Percentiles rank a stretch among this genome's conserved stretches.
phyloP scores from a whole-genome alignment of 2,888 invertebrate genomes.

The Cephus sareptanus region DNA sequence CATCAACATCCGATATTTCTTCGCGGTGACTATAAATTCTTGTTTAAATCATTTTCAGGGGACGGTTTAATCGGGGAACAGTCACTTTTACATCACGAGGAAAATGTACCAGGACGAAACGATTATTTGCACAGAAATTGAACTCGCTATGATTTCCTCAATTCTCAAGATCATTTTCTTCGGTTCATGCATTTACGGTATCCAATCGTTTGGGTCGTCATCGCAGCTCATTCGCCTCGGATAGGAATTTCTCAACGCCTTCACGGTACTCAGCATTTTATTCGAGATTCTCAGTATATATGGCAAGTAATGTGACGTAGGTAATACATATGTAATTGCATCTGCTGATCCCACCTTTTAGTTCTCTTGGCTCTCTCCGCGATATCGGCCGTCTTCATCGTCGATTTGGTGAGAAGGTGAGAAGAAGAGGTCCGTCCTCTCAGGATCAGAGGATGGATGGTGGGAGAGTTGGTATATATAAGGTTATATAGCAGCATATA shows the following conservation, averaged over 20 bases:
- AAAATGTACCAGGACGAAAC: neutral
- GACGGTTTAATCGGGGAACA: neutral
- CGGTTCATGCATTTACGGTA: neutral
- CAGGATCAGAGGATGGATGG: neutral
- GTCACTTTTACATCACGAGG: neutral
- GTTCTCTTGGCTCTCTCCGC: neutral
- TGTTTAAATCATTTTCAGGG: neutral
- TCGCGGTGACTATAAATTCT: neutral
- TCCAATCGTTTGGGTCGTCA: neutral
- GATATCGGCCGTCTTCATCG: neutral
- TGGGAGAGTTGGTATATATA: neutral
- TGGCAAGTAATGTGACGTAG: conserved; percentile 2
- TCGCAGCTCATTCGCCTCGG: conserved; percentile 2
- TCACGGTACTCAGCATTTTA: conserved; percentile 18
- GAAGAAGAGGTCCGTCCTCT: neutral
- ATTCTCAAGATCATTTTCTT: neutral
- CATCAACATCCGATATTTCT: neutral
- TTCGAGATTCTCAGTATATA: conserved; percentile 27
- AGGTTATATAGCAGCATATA: neutral
- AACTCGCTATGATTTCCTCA: neutral
- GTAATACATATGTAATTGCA: conserved; percentile 21
- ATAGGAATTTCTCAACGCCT: conserved; percentile 10
- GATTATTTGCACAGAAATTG: neutral
- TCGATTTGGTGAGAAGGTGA: neutral
- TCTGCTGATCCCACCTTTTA: conserved; percentile 22